Conservation (phyloP, 2,888 invertebrate species). For the Leptinotarsa peninsularis region DNA sequence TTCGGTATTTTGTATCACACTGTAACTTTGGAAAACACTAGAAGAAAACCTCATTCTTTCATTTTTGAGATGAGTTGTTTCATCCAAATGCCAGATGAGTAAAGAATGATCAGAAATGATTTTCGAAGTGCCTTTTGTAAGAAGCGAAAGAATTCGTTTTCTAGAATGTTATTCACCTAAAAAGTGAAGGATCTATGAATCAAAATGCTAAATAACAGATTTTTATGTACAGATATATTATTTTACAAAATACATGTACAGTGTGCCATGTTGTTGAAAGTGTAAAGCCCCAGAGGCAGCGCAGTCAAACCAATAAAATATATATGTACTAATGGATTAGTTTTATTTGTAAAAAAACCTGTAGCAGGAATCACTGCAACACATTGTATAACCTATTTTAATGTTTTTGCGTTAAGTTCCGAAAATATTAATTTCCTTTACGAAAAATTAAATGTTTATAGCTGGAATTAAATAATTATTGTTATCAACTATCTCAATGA, state of each 20-base stretch:
- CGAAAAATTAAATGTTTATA: no score
- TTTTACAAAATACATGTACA: constrained; percentile 65
- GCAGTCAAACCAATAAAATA: constrained; percentile 65
- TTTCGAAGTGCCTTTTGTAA: constrained; percentile 60
- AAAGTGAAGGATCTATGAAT: constrained; percentile 59
- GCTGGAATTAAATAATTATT: neutral
- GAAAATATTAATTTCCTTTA: no score
- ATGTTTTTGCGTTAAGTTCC: no score
- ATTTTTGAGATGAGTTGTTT: constrained; percentile 28
- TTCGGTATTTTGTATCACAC: constrained; percentile 2
- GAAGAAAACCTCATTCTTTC: constrained; percentile 15
- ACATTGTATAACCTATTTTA: no score
- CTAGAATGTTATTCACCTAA: constrained; percentile 59
- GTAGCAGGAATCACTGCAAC: no score
- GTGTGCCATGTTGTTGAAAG: constrained; percentile 66
- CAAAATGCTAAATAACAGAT: constrained; percentile 59
- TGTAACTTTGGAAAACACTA: constrained; percentile 1
- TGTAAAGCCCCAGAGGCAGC: constrained; percentile 62
- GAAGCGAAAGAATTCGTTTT: constrained; percentile 51
- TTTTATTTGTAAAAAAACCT: neutral
- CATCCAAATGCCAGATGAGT: constrained; percentile 40
- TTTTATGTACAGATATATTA: constrained; percentile 62
- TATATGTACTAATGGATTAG: constrained; percentile 48
- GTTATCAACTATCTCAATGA: no score
- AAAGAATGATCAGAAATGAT: constrained; percentile 46